Conservation (phyloP, 2,888 invertebrate species). For the Coecobrya sp. region DNA sequence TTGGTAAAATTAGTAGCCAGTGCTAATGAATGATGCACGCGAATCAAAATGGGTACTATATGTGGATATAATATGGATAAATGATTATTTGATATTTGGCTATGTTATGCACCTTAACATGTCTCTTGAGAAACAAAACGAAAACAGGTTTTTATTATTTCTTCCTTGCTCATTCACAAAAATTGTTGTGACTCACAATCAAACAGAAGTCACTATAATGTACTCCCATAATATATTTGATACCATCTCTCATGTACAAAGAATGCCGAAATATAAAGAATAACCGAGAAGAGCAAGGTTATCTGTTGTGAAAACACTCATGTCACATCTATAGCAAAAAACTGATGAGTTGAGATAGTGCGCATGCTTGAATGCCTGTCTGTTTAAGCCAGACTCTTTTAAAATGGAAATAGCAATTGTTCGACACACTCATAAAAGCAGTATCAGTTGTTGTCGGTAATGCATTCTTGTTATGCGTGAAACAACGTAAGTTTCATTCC, state of each 20-base stretch:
- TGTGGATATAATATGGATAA: not conserved
- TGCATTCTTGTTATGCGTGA: not conserved
- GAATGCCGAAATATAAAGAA: slow-evolving; percentile 42
- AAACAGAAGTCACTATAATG: not conserved
- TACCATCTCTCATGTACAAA: slow-evolving; percentile 28
- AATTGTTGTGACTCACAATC: not conserved
- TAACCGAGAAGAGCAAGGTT: not conserved
- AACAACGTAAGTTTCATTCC: not conserved
- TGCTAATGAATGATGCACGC: not conserved
- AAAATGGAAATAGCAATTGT: not conserved
- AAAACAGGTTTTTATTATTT: slow-evolving; percentile 57
- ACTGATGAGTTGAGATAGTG: not conserved
- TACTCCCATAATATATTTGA: not conserved
- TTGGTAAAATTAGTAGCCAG: not conserved
- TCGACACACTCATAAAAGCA: not conserved
- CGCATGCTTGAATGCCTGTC: not conserved
- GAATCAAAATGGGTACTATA: not conserved
- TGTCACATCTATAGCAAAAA: not conserved
- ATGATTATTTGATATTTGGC: not conserved
- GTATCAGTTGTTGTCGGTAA: not conserved
- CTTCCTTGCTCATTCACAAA: slow-evolving; percentile 48
- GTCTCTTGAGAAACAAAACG: slow-evolving; percentile 31
- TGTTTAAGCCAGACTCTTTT: not conserved
- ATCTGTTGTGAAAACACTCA: not conserved
- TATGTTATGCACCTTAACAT: not conserved